Evolutionary conservation across 2,888 invertebrate species (phyloP).

Genomic region (Trichogramma dendrolimi): DNA sequence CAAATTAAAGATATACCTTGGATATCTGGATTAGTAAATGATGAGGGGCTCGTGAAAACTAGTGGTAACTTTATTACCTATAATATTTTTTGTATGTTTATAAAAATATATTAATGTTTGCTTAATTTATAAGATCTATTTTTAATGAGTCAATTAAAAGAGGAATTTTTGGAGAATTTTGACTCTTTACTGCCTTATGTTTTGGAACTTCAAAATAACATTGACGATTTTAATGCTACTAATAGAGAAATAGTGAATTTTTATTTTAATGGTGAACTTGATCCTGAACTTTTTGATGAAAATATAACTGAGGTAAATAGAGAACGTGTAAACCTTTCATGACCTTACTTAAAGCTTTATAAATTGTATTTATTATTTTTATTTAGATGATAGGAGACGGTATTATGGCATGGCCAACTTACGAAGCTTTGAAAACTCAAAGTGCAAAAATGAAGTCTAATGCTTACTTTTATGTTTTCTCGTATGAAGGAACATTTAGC

Average conservation of each 20-base stretch:
- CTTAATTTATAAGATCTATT: slow-evolving; percentile 23
- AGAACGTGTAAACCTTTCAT: background rate
- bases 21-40: slow-evolving; percentile 38
- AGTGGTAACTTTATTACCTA: slow-evolving; percentile 31
- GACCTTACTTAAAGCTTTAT: background rate
- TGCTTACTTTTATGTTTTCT: slow-evolving; percentile 39
- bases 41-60: slow-evolving; percentile 39
- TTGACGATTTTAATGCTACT: slow-evolving; percentile 10
- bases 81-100: background rate
- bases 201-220: slow-evolving; percentile 12
- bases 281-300: background rate
- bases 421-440: slow-evolving; percentile 30
- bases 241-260: slow-evolving; percentile 31
- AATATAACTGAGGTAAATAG: slow-evolving; percentile 33
- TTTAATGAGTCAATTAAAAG: slow-evolving; percentile 5
- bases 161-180: slow-evolving; percentile 12
- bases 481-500: slow-evolving; percentile 41
- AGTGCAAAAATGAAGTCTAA: slow-evolving; percentile 35
- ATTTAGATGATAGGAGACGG: slow-evolving; percentile 36
- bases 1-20: slow-evolving; percentile 43
- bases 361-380: background rate
- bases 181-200: slow-evolving; percentile 8
- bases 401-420: slow-evolving; percentile 31
- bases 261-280: slow-evolving; percentile 33
- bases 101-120: slow-evolving; percentile 4